Evolutionary conservation across 37 sponge, comb jelly and placozoan genomes (phyloP).

Genomic region (Beroe ovata): DNA sequence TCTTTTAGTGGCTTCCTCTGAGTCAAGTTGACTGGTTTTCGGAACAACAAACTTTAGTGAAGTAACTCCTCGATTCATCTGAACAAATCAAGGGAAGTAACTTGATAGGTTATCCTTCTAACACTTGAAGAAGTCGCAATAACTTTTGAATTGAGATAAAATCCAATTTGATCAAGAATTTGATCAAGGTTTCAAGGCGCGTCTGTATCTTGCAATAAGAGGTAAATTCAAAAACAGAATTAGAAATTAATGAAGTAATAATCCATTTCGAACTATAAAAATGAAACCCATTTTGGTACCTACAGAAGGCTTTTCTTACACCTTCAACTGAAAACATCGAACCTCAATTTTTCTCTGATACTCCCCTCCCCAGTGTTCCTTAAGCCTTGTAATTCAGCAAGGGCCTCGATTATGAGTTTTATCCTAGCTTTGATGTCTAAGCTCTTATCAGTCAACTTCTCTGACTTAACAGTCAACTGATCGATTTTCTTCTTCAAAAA

Average conservation of each 20-base stretch:
- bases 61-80: background rate
- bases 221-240: no score
- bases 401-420: slow-evolving; percentile 74
- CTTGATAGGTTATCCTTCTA: no score
- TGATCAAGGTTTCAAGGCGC: no score
- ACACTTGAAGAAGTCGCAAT: no score
- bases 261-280: no score
- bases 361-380: background rate
- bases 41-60: background rate
- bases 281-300: no score
- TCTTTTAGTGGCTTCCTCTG: slow-evolving; percentile 11
- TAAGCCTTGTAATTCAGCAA: slow-evolving; percentile 76
- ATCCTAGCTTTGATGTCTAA: slow-evolving; percentile 81
- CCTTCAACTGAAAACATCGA: slow-evolving; percentile 42
- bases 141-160: no score
- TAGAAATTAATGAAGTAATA: no score
- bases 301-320: no score
- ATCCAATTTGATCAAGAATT: no score
- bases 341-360: background rate
- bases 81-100: no score
- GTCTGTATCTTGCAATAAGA: no score
- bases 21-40: background rate
- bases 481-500: slow-evolving; percentile 79
- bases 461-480: slow-evolving; percentile 68
- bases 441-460: slow-evolving; percentile 73